A percentile compares a stretch with the other conserved stretches of the same genome.
phyloP scores from a whole-genome alignment of 2,797 vertebrate genomes.

The Graptemys geographica region DNA sequence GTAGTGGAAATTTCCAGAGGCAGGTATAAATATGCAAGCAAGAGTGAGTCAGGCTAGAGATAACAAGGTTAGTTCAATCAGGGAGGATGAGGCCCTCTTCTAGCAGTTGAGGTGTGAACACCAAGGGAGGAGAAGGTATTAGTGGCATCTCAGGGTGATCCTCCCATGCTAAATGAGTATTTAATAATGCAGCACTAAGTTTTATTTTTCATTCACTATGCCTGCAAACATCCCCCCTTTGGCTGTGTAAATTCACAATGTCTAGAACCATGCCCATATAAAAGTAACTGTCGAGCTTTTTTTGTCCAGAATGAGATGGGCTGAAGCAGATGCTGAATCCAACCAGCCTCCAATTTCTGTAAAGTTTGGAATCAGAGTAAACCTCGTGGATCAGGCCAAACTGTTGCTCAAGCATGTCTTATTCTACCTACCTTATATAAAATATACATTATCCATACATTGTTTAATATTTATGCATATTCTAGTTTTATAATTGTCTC shows the following conservation, averaged over 20 bases:
- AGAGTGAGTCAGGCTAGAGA: no score
- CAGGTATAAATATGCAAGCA: no score
- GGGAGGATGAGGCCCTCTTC: no score
- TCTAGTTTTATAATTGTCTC: background rate
- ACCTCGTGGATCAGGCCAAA: background rate
- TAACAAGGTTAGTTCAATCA: no score
- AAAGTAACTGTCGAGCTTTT: background rate
- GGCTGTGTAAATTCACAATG: background rate
- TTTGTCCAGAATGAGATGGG: background rate
- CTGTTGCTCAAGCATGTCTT: background rate
- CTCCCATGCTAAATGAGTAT: background rate
- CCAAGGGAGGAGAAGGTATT: background rate
- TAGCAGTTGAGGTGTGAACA: no score
- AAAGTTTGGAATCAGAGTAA: background rate
- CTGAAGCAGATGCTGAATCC: background rate
- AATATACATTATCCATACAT: background rate
- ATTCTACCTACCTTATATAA: background rate
- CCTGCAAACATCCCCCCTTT: background rate
- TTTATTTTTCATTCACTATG: background rate
- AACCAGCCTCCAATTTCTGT: background rate
- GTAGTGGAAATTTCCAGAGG: no score
- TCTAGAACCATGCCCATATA: background rate
- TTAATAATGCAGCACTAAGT: background rate
- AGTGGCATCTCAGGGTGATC: background rate
- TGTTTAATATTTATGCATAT: constrained; percentile 17